These are phyloP conservation scores for Bombus superbus DNA, from an alignment of 1,140 invertebrate species.

Conservation along the genomic window DNA sequence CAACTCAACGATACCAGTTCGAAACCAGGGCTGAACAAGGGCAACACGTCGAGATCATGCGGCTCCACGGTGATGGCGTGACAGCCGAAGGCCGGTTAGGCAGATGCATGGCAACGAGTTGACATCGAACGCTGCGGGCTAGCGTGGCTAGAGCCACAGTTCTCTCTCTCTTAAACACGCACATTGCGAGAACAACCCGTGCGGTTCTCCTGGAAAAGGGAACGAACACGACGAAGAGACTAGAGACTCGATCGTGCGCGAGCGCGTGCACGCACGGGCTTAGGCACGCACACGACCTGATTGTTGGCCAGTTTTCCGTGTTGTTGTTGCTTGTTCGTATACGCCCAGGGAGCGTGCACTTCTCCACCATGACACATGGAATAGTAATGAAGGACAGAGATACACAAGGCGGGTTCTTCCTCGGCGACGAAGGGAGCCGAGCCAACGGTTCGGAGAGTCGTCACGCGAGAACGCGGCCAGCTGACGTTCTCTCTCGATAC, in stretches of 20 bases:
- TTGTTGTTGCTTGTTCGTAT: constrained; percentile 19
- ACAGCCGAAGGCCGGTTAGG: constrained; percentile 68
- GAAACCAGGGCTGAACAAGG: neutral
- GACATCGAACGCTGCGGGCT: constrained; percentile 73
- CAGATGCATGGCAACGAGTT: constrained; percentile 74
- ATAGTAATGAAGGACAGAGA: constrained; percentile 78
- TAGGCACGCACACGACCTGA: constrained; percentile 53
- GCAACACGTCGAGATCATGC: constrained; percentile 3
- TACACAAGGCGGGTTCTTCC: constrained; percentile 71
- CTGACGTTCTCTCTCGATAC: constrained; percentile 72
- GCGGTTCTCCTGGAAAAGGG: constrained; percentile 13
- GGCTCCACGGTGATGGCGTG: constrained; percentile 64
- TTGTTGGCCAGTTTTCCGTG: constrained; percentile 21
- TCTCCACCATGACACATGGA: constrained; percentile 66
- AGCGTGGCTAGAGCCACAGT: constrained; percentile 59
- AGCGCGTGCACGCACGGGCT: constrained; percentile 48
- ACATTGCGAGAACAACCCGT: constrained; percentile 33
- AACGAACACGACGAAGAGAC: neutral
- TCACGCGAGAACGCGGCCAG: constrained; percentile 77
- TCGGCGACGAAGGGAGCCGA: constrained; percentile 54
- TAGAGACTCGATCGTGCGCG: constrained; percentile 56
- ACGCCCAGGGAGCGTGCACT: constrained; percentile 14
- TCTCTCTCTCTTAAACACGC: constrained; percentile 55
- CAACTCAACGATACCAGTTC: neutral
- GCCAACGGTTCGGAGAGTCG: constrained; percentile 66